Conservation (phyloP, 2,888 invertebrate species). For the Philopedon plagiatum region DNA sequence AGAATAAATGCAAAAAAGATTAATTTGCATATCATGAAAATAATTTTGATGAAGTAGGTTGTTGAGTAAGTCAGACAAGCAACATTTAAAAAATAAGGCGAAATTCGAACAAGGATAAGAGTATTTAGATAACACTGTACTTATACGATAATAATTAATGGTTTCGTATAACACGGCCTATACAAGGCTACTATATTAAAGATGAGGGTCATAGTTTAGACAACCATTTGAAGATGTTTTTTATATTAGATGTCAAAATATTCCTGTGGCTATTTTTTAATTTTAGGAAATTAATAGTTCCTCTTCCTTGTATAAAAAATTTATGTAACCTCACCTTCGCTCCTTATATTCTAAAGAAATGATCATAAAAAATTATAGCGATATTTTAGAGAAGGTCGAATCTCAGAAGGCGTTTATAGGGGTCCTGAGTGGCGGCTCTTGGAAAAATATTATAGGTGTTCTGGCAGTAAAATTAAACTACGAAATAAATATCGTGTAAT, state of each 20-base stretch:
- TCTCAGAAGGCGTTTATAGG: too few relatives aligned
- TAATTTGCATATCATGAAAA: background rate
- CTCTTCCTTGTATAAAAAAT: background rate
- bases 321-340: too few relatives aligned
- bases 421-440: too few relatives aligned
- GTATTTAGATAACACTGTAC: background rate
- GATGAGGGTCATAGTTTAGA: background rate
- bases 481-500: too few relatives aligned
- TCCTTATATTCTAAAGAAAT: too few relatives aligned
- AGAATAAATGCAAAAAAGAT: background rate
- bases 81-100: background rate
- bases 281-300: background rate
- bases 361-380: too few relatives aligned
- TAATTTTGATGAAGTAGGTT: conserved; percentile 8
- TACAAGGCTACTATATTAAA: conserved; percentile 7
- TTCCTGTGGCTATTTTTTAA: background rate
- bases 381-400: too few relatives aligned
- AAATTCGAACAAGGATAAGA: conserved; percentile 10
- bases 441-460: too few relatives aligned
- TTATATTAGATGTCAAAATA: background rate
- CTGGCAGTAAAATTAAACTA: too few relatives aligned
- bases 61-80: background rate
- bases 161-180: background rate
- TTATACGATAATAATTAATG: background rate
- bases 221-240: background rate